Evolutionary conservation across 2,797 vertebrate genomes (phyloP), one percentile per base, ranked within the genome.

Genomic region (Jordanella pulchra): DNA sequence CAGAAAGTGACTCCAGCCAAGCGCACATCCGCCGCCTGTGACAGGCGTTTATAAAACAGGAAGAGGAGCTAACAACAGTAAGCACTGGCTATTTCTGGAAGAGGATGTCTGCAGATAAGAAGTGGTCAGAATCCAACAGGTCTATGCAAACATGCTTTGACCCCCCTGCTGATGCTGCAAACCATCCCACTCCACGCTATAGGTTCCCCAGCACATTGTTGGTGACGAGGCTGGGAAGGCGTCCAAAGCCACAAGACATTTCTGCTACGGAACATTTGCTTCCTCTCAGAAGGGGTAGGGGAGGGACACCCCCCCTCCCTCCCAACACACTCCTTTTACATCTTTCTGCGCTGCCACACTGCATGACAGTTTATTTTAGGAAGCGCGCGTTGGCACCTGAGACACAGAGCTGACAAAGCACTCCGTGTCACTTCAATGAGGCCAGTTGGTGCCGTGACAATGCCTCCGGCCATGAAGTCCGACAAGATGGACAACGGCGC

Each of bases 211-310:
- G 78, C 74, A 86, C 76, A 83, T 79, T 42, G 68, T 76, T 60
- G 76, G 83, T 83, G 86, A 90, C 75, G 73, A 65, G 18, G 25
- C 84, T 50, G 87, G 91, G 91, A 92, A 81, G 77, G 35, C 54
- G 18, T 92, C 92, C 91, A 92, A 89, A 84, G 78, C 77, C 80
- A 75, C 77, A 75, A 82, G 75, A 63, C 81, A 78, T 85, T 89
- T 89, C 87, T 88, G 87, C 89, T 88, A 83, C 76, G 77, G 84
- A 92, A 92, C 91, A 93, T 93, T 94, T 91, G 92, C 89, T 91
- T 92, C 84, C 85, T 89, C 53, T 92, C 79, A 70, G 70, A 82
- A 82, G 84, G 86, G 55, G 28, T 17, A 32, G 55, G 17, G 28
- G 30, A 15, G 45, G 2, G 48, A 32, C 35, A 10, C 82, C 70